Conservation (phyloP, 2,113 vertebrate species). For the Proteles cristata region DNA sequence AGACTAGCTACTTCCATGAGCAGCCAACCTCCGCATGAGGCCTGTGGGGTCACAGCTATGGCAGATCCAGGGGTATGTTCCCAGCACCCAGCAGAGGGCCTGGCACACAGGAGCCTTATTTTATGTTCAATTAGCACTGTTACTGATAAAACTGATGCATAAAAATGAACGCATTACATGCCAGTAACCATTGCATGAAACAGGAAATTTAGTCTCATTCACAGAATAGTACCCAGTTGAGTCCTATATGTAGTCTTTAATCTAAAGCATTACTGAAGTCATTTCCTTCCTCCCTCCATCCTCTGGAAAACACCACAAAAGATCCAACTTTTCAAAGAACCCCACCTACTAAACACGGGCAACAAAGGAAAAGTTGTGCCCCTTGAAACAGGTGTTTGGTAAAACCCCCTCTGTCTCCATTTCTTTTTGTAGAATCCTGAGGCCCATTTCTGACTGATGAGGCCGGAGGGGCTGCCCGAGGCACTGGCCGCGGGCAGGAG, state of each 20-base stretch:
- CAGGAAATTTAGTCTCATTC: not conserved
- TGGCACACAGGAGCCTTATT: not conserved
- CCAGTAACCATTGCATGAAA: not conserved
- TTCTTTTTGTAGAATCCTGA: not conserved
- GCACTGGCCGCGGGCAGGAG: not conserved
- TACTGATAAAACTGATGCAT: not conserved
- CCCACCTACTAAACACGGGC: no score
- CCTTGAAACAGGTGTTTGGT: fast-evolving
- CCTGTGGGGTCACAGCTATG: not conserved
- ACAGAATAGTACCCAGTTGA: not conserved
- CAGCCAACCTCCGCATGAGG: not conserved
- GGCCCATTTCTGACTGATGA: not conserved
- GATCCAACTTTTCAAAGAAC: not conserved
- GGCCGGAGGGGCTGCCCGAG: fast-evolving
- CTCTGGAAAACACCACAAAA: not conserved
- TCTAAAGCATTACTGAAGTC: not conserved
- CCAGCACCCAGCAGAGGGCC: not conserved
- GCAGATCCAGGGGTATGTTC: fast-evolving
- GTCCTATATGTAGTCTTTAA: not conserved
- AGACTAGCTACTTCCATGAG: fast-evolving
- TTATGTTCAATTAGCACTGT: fast-evolving
- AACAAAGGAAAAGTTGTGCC: not conserved
- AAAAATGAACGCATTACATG: fast-evolving
- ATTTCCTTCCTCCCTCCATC: no score
- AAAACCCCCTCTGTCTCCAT: fast-evolving